Evolutionary conservation across 1,140 invertebrate genomes (phyloP).

Genomic region (Ephestia elutella): DNA sequence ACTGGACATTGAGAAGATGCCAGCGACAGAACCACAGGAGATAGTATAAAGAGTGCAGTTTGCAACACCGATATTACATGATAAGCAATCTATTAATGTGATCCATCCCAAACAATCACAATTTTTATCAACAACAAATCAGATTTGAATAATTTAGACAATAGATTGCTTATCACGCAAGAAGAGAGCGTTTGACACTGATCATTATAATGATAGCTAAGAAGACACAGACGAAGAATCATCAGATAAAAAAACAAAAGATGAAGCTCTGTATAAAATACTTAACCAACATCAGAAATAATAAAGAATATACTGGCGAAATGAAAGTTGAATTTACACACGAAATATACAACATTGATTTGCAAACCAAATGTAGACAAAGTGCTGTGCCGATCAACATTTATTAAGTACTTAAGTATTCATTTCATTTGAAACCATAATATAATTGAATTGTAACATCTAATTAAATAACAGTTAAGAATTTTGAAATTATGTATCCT

Average conservation of each 20-base stretch:
- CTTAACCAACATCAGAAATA: constrained; percentile 30
- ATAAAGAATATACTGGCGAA: constrained; percentile 46
- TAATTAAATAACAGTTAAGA: neutral
- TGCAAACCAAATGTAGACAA: constrained; percentile 64
- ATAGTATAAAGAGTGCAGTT: constrained; percentile 74
- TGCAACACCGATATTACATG: constrained; percentile 66
- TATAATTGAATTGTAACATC: too few relatives aligned
- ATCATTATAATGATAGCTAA: constrained; percentile 62
- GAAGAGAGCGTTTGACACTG: constrained; percentile 65
- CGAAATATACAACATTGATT: constrained; percentile 66
- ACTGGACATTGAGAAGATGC: constrained; percentile 66
- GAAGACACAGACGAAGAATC: constrained; percentile 58
- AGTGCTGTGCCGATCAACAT: constrained; percentile 59
- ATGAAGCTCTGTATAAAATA: constrained; percentile 47
- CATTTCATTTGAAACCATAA: neutral
- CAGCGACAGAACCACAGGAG: constrained; percentile 70
- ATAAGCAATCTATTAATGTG: constrained; percentile 38
- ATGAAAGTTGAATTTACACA: constrained; percentile 53
- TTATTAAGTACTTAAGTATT: constrained; percentile 15
- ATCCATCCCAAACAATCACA: constrained; percentile 4
- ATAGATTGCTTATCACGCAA: constrained; percentile 42
- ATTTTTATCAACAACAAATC: neutral
- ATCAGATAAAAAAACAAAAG: constrained; percentile 44
- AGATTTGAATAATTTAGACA: neutral
- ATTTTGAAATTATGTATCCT: neutral